Evolutionary conservation across 1,140 invertebrate species (phyloP), one percentile per base, ranked within the genome.

Genomic region (Bursaphelenchus mucronatus): DNA sequence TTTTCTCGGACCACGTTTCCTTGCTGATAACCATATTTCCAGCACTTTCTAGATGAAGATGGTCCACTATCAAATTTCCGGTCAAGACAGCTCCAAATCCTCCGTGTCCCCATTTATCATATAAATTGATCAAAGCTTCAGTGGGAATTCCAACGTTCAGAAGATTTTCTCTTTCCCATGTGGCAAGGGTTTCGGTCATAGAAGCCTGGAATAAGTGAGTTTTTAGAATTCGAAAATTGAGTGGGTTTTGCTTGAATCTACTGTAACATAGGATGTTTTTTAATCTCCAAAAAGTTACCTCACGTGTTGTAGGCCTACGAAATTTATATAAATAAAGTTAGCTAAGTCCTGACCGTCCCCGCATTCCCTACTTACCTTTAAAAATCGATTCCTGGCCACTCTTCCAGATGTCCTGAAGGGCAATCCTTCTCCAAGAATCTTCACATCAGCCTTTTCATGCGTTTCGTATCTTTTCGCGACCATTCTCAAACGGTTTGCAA

Each of bases 41-140:
- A 10, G 64, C 40, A 3, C 19, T 41, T 50, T 66, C 64, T 13
- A 67, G 63, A 43, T 66, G 64, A 8, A 44, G 9, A 15, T 51
- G 40, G 49, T 64, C 53, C 1, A 67, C 30, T 15, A 53, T 61
- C 19, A 69, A 39, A 46, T 68, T 68, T 41, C 67, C 67, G 15
- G 67, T 70, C 15, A 70, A 13, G 45, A 68, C 49, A 10, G 64
- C n/a, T n/a, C 67, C 67, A 41, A 68, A 68, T 8, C 30, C 56
- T 8, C 67, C 67, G 19, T 68, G 53, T 10, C 63, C 65, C 40
- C 40, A 67, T 41, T 67, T 67, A 8, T 67, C 63, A 51, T 67
- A 67, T 19, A 69, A 41, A 49, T 68, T 68, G 17, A 71, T 55
- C 13, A 64, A 40, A 43, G 44, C 17, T 9, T 68, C 67, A 3